Percentiles rank a stretch among this genome's conserved stretches.
phyloP scores from a whole-genome alignment of 2,888 invertebrate genomes.

The Busseola fusca region DNA sequence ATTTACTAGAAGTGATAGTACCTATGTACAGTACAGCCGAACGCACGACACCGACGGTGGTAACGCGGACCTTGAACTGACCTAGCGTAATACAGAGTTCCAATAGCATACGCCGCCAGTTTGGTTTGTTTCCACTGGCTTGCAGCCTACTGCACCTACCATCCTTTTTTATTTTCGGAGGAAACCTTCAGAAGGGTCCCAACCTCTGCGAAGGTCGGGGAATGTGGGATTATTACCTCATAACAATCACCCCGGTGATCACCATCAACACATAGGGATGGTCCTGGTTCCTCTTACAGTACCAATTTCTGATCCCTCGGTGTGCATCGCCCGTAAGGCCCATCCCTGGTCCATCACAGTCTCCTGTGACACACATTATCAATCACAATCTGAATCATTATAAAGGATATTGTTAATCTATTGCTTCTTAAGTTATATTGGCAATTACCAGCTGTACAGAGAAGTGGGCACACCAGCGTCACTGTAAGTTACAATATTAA shows the following conservation, averaged over 20 bases:
- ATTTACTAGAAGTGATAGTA: background rate
- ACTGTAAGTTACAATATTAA: background rate
- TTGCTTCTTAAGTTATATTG: background rate
- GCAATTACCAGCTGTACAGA: background rate
- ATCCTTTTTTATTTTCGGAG: no score
- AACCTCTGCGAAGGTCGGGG: no score
- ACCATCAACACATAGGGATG: no score
- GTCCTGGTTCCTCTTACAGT: no score
- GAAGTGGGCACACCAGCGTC: background rate
- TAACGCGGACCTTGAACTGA: background rate
- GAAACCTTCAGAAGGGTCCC: no score
- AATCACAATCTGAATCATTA: background rate
- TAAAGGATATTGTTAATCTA: background rate
- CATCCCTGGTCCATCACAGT: no score
- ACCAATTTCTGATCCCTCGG: no score
- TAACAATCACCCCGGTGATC: no score
- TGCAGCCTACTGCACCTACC: no score
- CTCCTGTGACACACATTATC: no score
- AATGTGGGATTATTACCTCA: no score
- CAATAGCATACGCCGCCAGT: background rate
- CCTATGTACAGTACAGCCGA: background rate
- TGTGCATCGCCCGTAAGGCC: no score
- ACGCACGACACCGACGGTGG: background rate
- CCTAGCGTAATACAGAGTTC: background rate
- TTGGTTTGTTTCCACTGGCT: background rate